These are phyloP conservation scores for Monoplex corrugatus DNA, from an alignment of 2,888 invertebrate genomes.

Conservation along the genomic window DNA sequence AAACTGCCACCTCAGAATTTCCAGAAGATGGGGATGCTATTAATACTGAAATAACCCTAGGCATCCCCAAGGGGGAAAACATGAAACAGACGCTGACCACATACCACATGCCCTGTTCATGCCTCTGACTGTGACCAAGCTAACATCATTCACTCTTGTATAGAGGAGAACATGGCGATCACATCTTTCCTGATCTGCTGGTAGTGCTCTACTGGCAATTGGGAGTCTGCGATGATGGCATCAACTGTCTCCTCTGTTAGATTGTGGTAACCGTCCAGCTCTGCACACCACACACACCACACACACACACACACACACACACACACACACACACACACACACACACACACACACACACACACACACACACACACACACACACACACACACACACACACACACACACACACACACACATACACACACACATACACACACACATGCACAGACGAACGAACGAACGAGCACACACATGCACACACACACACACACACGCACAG, in stretches of 20 bases:
- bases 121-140: neutral
- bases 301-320: neutral
- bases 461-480: neutral
- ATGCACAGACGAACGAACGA: neutral
- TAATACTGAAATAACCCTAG: neutral
- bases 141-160: neutral
- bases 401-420: neutral
- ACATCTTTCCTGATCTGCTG: slow-evolving; percentile 64
- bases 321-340: neutral
- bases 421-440: neutral
- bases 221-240: slow-evolving; percentile 62
- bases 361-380: neutral
- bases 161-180: slow-evolving; percentile 53
- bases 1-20: neutral
- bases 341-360: neutral
- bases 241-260: slow-evolving; percentile 69
- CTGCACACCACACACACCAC: slow-evolving; percentile 53
- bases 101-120: neutral
- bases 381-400: neutral
- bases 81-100: neutral
- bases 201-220: slow-evolving; percentile 64
- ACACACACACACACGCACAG: neutral
- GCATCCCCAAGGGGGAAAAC: neutral
- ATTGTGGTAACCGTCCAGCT: slow-evolving; percentile 64
- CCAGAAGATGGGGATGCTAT: neutral